Conservation (phyloP, 2,113 vertebrate species). For the Mandrillus leucophaeus region DNA sequence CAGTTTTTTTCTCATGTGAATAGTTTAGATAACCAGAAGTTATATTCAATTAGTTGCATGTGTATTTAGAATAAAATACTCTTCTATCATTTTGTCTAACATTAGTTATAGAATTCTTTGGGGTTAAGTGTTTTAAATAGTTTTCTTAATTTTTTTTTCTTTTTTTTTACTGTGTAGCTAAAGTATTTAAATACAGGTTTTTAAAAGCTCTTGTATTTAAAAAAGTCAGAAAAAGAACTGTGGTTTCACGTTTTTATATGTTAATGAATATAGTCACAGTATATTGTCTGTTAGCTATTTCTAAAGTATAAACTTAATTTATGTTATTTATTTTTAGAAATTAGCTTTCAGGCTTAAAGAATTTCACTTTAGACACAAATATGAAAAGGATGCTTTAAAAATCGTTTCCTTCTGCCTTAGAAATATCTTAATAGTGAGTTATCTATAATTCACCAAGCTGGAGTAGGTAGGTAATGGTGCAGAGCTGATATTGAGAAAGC, state of each 20-base stretch:
- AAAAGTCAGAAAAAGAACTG: neutral
- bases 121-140: neutral
- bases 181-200: neutral
- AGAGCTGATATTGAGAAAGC: neutral
- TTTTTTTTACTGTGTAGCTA: neutral
- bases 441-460: neutral
- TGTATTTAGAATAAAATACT: constrained; percentile 21
- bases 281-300: neutral
- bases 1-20: neutral
- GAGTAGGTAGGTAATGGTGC: neutral
- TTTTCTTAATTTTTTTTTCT: neutral
- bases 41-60: neutral
- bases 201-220: neutral
- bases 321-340: neutral
- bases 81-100: neutral
- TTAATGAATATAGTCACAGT: neutral
- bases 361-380: neutral
- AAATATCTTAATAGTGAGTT: neutral
- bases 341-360: neutral
- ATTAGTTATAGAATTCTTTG: neutral
- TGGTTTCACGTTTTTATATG: neutral
- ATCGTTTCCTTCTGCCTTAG: neutral
- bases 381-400: neutral
- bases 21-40: neutral
- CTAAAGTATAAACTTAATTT: neutral